A percentile compares a stretch with the other conserved stretches of the same genome.
Conservation (phyloP, 1,140 invertebrate species). For the Lamellibrachia luymesi region DNA sequence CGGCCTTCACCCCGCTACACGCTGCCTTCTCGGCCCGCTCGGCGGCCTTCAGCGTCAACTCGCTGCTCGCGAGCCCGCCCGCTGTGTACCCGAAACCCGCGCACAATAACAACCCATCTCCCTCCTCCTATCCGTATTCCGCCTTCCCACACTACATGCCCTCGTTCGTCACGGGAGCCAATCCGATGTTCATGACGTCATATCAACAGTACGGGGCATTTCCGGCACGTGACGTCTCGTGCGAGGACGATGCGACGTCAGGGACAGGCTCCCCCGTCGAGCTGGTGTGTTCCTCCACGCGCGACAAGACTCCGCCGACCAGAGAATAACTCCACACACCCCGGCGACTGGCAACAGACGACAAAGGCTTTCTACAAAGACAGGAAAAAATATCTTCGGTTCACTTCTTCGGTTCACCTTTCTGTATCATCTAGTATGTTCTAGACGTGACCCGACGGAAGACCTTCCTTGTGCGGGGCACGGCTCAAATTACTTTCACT, state of each 20-base stretch:
- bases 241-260: background rate
- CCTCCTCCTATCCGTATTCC: conserved; percentile 21
- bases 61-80: conserved; percentile 32
- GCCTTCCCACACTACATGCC: conserved; percentile 5
- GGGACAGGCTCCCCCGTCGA: background rate
- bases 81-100: conserved; percentile 35
- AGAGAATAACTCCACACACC: background rate
- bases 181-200: conserved; percentile 23
- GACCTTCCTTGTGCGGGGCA: background rate
- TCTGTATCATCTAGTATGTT: background rate
- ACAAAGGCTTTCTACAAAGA: background rate
- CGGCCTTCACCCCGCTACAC: conserved; percentile 54
- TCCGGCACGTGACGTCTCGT: background rate
- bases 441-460: background rate
- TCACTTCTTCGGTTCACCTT: background rate
- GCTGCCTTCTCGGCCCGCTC: conserved; percentile 49
- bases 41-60: conserved; percentile 36
- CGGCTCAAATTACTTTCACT: background rate
- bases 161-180: conserved; percentile 14
- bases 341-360: background rate
- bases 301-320: background rate
- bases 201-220: conserved; percentile 14
- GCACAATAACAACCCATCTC: conserved; percentile 10
- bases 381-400: background rate
- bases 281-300: background rate